Evolutionary conservation across 2,113 vertebrate genomes (phyloP).

Genomic region (Oncorhynchus keta): DNA sequence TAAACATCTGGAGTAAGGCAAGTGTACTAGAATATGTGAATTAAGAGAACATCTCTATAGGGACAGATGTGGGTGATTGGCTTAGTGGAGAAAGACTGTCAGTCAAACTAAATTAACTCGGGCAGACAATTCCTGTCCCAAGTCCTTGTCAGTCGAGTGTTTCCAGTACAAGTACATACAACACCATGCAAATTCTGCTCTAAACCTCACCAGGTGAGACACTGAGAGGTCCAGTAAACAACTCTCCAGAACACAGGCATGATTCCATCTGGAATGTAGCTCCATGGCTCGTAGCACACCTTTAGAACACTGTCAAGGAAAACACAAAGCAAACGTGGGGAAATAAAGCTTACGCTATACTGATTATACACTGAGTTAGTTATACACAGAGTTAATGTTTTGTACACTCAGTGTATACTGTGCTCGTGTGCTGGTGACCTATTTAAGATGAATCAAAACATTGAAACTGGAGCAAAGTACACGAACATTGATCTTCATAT

Average conservation of each 20-base stretch:
- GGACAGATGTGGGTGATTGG: neutral
- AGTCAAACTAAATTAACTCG: neutral
- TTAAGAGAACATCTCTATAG: neutral
- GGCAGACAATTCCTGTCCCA: neutral
- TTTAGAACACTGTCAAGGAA: slow-evolving; percentile 28
- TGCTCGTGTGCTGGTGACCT: neutral
- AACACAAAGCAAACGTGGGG: neutral
- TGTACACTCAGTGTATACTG: too few relatives aligned
- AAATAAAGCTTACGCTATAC: neutral
- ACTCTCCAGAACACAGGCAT: slow-evolving; percentile 99
- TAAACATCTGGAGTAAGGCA: neutral
- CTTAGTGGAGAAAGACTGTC: neutral
- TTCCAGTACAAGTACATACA: neutral
- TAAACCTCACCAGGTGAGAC: slow-evolving; percentile 90
- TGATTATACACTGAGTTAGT: neutral
- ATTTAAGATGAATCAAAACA: neutral
- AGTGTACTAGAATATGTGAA: neutral
- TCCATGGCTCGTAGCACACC: slow-evolving; percentile 92
- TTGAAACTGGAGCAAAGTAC: neutral
- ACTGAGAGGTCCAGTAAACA: slow-evolving; percentile 98
- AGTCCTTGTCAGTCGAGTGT: neutral
- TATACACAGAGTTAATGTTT: neutral
- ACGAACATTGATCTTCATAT: neutral
- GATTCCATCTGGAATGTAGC: slow-evolving; percentile 93
- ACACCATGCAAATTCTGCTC: neutral